Percentiles rank a stretch among this genome's conserved stretches.
Evolutionary conservation across 2,797 vertebrate genomes (phyloP).

Genomic region (Bradypodion ventrale): DNA sequence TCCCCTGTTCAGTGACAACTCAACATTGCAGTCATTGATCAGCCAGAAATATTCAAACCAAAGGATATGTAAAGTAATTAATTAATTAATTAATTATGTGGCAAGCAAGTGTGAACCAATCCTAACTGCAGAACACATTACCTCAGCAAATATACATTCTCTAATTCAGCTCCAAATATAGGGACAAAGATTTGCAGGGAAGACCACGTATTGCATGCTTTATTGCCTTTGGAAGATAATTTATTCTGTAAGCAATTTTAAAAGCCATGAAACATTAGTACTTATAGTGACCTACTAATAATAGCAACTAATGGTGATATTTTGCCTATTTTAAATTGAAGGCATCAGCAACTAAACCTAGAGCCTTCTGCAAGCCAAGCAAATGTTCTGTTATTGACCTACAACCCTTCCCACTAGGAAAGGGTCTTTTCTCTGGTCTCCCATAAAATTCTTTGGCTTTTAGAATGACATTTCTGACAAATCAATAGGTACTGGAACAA

Average conservation of each 20-base stretch:
- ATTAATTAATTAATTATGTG: background rate
- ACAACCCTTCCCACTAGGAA: too few relatives aligned
- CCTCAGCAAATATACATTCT: background rate
- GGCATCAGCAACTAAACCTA: too few relatives aligned
- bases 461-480: conserved; percentile 56
- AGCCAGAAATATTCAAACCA: background rate
- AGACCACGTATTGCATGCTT: background rate
- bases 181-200: background rate
- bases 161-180: background rate
- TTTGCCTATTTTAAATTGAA: too few relatives aligned
- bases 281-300: background rate
- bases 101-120: background rate
- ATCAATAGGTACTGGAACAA: conserved; percentile 66
- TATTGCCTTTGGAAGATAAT: background rate
- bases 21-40: background rate
- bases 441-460: conserved; percentile 64
- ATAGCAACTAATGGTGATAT: too few relatives aligned
- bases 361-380: too few relatives aligned
- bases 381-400: too few relatives aligned
- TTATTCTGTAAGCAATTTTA: background rate
- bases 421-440: conserved; percentile 50
- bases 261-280: background rate
- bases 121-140: background rate
- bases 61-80: background rate
- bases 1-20: background rate